phyloP scores from a whole-genome alignment of 2,888 invertebrate species.

The Metacarcinus magister region DNA sequence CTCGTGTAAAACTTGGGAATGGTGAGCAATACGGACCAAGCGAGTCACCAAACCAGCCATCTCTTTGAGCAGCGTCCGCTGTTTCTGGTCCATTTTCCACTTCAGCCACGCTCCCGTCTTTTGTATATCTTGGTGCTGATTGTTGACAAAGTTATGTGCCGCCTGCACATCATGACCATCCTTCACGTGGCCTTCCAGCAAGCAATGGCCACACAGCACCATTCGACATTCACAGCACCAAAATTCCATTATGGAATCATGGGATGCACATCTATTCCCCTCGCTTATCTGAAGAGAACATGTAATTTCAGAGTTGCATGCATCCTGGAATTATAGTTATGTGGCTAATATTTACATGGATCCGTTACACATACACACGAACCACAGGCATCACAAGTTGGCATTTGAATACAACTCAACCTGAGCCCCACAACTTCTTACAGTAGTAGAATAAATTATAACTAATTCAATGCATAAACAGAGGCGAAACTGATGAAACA shows the following conservation, averaged over 20 bases:
- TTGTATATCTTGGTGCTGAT: not conserved
- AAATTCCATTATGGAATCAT: conserved; percentile 58
- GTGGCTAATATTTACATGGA: not conserved
- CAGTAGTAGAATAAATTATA: too few species aligned
- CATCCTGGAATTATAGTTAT: not conserved
- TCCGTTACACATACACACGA: not conserved
- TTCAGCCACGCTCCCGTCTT: not conserved
- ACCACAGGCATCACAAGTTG: not conserved
- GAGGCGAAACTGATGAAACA: too few species aligned
- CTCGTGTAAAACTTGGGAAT: not conserved
- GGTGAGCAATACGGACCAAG: conserved; percentile 1
- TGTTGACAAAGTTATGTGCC: not conserved
- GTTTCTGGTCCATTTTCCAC: not conserved
- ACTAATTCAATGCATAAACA: too few species aligned
- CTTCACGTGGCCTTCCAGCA: conserved; percentile 56
- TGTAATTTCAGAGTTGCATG: not conserved
- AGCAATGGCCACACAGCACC: conserved; percentile 68
- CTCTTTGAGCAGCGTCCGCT: not conserved
- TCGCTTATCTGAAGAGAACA: not conserved
- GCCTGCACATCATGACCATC: conserved; percentile 51
- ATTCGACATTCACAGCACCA: conserved; percentile 68
- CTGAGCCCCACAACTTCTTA: too few species aligned
- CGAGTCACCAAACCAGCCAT: not conserved
- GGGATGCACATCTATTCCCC: conserved; percentile 35
- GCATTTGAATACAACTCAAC: too few species aligned